Percentiles rank a stretch among this genome's conserved stretches.
Conservation (phyloP, 2,113 vertebrate species). For the Spilogale gracilis region DNA sequence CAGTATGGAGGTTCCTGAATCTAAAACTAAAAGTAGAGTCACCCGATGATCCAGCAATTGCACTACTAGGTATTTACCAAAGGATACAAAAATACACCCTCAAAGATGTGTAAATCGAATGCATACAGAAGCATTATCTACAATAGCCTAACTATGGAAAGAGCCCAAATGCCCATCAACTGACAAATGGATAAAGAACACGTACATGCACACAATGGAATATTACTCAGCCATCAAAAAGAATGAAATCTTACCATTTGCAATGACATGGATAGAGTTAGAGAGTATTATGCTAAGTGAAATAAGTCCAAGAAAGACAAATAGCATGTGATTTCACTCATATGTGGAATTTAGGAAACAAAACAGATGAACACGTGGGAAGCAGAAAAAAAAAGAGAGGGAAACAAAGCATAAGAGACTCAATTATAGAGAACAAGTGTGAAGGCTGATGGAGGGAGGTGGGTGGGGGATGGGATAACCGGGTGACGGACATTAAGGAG, state of each 20-base stretch:
- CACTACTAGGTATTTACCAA: no score
- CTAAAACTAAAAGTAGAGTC: background rate
- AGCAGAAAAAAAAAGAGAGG: background rate
- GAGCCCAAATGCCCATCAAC: no score
- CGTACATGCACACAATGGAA: background rate
- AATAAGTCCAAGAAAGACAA: no score
- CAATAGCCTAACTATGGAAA: no score
- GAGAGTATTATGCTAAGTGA: no score
- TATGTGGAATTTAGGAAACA: background rate
- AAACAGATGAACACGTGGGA: background rate
- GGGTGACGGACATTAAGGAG: background rate
- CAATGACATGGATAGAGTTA: background rate
- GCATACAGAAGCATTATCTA: no score
- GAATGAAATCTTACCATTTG: background rate
- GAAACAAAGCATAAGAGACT: background rate
- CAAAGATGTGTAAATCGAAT: no score
- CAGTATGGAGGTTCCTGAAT: background rate
- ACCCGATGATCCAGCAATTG: no score
- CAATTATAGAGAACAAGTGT: background rate
- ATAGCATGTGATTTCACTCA: background rate
- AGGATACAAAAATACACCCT: no score
- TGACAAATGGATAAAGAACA: no score
- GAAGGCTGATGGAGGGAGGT: background rate
- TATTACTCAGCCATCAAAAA: background rate
- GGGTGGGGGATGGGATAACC: no score